Evolutionary conservation across 2,797 vertebrate genomes (phyloP), one percentile per base, ranked within the genome.

Genomic region (Oceanodroma leucorhoa): DNA sequence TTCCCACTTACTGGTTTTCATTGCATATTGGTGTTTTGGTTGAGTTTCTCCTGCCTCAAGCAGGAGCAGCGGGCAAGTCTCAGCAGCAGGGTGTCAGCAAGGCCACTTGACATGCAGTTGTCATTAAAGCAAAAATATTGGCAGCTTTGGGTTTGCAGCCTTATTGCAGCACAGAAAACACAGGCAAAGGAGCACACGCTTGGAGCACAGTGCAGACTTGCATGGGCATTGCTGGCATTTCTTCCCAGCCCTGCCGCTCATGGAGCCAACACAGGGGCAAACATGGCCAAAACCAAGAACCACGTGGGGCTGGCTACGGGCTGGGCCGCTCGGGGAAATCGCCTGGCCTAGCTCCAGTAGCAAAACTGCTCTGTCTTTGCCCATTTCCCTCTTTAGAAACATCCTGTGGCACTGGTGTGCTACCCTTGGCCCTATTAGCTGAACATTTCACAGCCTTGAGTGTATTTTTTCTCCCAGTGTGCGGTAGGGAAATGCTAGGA

Each of bases 181-280:
- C 3, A 5, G 0, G 0, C 7, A 57, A 40, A 36, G 36, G 14
- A 51, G 27, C 41, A 30, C 1, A 0, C 0, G 1, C 6, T 55
- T 22, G 19, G 45, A 51, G 26, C 38, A 7, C 41, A 14, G 36
- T 11, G 27, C 21, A 34, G 60, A 24, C 60, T 73, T 60, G 17
- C 1, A 2, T 48, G 60, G 45, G 14, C 69, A 58, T 14, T 41
- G 45, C 57, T 50, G 53, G 19, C 32, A 26, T 60, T 78, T 80
- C 34, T 67, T 81, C 17, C 40, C 17, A 34, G 65, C 22, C 32
- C 64, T 72, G 15, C 29, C 0, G 0, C 46, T 76, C 73, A 24
- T 18, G 26, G 27, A 85, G 61, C 26, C 54, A 83, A 58, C 30
- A 19, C 5, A 19, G 45, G 9, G 54, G 22, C 41, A 79, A 86